phyloP scores from a whole-genome alignment of 2,888 invertebrate species.

The Hetaerina titia region DNA sequence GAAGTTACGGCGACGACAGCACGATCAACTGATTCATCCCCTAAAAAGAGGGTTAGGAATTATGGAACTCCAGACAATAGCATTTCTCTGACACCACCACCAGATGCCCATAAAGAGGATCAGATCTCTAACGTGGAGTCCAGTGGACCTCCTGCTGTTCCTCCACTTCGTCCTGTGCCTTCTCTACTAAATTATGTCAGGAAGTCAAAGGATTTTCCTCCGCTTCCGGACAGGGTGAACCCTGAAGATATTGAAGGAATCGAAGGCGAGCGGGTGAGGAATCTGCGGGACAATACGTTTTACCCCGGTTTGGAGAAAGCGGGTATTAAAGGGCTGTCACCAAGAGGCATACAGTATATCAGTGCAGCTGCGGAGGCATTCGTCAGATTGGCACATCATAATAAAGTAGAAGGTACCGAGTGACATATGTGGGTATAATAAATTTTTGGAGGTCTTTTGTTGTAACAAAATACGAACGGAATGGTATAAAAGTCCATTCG shows the following conservation, averaged over 20 bases:
- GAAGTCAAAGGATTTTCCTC: neutral
- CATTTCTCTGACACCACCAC: neutral
- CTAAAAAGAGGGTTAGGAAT: neutral
- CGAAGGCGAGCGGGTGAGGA: slow-evolving; percentile 20
- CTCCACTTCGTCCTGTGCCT: slow-evolving; percentile 17
- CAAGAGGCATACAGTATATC: neutral
- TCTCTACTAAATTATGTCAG: neutral
- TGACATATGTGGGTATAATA: too few relatives aligned
- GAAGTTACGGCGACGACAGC: neutral
- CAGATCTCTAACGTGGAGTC: neutral
- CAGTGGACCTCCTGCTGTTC: neutral
- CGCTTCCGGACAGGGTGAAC: slow-evolving; percentile 20
- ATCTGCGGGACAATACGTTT: neutral
- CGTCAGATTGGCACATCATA: neutral
- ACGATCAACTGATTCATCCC: neutral
- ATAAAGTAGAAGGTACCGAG: neutral
- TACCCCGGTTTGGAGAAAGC: slow-evolving; percentile 21
- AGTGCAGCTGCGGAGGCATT: neutral
- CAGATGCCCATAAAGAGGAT: neutral
- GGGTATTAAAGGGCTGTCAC: neutral
- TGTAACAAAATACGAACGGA: too few relatives aligned
- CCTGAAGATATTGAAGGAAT: neutral
- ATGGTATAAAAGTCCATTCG: too few relatives aligned
- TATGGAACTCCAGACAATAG: neutral
- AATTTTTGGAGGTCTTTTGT: too few relatives aligned